A percentile compares a stretch with the other conserved stretches of the same genome.
These are phyloP conservation scores for Cisticola juncidis DNA, from an alignment of 2,113 vertebrate species.

Conservation along the genomic window DNA sequence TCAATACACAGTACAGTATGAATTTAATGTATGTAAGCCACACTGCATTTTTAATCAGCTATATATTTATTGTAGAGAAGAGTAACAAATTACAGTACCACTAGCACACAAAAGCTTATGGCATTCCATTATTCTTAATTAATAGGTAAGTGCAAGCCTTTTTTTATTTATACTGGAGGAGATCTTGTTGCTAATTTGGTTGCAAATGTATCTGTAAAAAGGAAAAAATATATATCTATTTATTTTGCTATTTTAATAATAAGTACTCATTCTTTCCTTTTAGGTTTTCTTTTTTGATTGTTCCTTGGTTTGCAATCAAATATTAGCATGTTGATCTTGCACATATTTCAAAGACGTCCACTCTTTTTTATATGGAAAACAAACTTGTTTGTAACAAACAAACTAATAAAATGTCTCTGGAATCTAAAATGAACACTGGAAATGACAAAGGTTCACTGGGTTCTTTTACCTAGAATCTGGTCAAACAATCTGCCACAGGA, in stretches of 20 bases:
- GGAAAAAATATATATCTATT: constrained; percentile 54
- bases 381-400: constrained; percentile 11
- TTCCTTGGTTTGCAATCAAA: constrained; percentile 39
- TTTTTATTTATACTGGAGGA: constrained; percentile 67
- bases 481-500: not conserved
- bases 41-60: constrained; percentile 68
- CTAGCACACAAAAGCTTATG: constrained; percentile 71
- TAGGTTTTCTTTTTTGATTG: constrained; percentile 32
- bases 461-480: not conserved
- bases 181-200: constrained; percentile 67
- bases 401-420: not conserved
- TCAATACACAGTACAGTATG: constrained; percentile 1
- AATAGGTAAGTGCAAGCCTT: constrained; percentile 70
- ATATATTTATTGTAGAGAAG: constrained; percentile 64
- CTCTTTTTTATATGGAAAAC: constrained; percentile 10
- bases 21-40: constrained; percentile 45
- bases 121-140: constrained; percentile 79
- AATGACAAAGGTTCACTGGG: not conserved
- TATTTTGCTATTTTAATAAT: constrained; percentile 69
- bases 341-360: not conserved
- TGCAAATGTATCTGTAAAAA: constrained; percentile 69
- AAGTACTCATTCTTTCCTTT: constrained; percentile 43
- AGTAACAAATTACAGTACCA: constrained; percentile 70
- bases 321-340: constrained; percentile 34
- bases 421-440: not conserved